phyloP scores from a whole-genome alignment of 2,888 invertebrate species.

The Odontocolon sp. region DNA sequence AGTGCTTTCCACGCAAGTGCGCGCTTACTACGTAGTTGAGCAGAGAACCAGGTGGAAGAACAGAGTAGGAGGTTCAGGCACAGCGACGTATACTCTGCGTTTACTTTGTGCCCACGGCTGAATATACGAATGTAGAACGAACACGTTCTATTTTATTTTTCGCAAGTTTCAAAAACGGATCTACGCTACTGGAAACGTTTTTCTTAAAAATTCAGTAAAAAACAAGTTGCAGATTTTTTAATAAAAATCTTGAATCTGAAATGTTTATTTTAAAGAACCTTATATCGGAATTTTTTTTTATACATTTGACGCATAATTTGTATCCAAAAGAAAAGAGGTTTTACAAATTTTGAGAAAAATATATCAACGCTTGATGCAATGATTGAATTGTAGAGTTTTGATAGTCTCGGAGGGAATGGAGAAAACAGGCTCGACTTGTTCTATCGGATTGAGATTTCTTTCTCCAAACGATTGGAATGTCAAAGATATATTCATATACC shows the following conservation, averaged over 20 bases:
- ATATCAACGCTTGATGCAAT: no score
- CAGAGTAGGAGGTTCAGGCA: background rate
- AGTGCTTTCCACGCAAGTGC: conserved; percentile 15
- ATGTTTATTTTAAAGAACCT: no score
- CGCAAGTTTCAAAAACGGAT: background rate
- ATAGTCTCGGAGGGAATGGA: no score
- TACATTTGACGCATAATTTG: no score
- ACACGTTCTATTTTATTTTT: background rate
- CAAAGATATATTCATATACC: no score
- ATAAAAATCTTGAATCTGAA: background rate
- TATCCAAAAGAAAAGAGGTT: no score
- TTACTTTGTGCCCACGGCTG: background rate
- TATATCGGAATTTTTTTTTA: no score
- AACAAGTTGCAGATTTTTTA: background rate
- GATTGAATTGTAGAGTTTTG: no score
- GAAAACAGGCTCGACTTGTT: no score
- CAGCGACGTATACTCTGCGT: background rate
- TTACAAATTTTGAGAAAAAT: no score
- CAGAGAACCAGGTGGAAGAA: background rate
- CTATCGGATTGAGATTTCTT: no score
- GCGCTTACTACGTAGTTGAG: background rate
- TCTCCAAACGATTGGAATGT: no score
- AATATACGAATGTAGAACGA: background rate
- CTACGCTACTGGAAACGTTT: background rate
- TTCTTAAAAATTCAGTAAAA: background rate